phyloP scores from a whole-genome alignment of 2,888 invertebrate genomes.

The Chelonus formosanus region DNA sequence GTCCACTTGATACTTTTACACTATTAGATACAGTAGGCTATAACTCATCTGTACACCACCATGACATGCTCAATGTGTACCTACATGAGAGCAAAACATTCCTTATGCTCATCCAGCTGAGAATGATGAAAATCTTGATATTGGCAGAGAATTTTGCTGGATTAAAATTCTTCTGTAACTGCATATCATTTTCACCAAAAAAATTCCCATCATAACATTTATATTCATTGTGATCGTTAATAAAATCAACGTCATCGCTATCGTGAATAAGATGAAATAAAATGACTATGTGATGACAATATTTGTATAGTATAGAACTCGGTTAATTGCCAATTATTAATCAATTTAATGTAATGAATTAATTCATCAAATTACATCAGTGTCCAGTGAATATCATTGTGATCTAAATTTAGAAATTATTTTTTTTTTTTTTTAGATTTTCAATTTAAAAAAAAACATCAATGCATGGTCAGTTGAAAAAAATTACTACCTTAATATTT shows the following conservation, averaged over 20 bases:
- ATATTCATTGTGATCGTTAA: no score
- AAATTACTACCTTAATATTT: no score
- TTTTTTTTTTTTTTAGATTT: neutral
- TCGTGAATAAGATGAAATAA: no score
- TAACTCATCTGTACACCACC: conserved; percentile 2
- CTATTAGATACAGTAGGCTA: neutral
- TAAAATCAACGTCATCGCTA: no score
- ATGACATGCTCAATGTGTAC: neutral
- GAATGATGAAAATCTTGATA: neutral
- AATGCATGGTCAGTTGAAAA: no score
- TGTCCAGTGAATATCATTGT: no score
- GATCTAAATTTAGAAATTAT: neutral
- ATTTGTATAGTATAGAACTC: conserved; percentile 20
- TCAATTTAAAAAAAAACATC: no score
- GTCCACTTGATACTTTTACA: conserved; percentile 1
- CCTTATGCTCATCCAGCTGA: neutral
- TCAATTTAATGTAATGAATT: conserved; percentile 36
- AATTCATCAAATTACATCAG: conserved; percentile 12
- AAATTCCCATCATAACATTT: neutral
- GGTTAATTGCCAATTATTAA: conserved; percentile 52
- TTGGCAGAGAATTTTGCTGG: neutral
- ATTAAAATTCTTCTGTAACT: conserved; percentile 10
- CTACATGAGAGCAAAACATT: conserved; percentile 8
- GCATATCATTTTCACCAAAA: conserved; percentile 6
- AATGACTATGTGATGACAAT: conserved; percentile 8